phyloP scores from a whole-genome alignment of 2,113 vertebrate species.

The Calyptommatus sinebrachiatus region DNA sequence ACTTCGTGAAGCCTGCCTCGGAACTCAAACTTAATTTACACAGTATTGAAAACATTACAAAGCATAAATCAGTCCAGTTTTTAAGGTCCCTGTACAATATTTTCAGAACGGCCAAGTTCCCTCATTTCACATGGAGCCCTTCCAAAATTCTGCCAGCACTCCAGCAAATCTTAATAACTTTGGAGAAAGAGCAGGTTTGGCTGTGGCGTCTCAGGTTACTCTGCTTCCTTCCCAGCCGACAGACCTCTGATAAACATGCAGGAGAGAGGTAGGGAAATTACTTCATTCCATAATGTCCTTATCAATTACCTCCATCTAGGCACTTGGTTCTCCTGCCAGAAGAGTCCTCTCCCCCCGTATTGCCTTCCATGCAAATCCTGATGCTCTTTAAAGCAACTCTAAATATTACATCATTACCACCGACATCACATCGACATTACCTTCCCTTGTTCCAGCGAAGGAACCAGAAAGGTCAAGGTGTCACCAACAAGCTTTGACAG shows the following conservation, averaged over 20 bases:
- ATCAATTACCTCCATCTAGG: conserved; percentile 74
- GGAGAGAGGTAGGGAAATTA: conserved; percentile 80
- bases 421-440: conserved; percentile 4
- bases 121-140: conserved; percentile 68
- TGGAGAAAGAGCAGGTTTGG: conserved; percentile 78
- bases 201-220: conserved; percentile 72
- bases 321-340: conserved; percentile 63
- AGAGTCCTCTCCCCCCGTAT: conserved; percentile 44
- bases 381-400: conserved; percentile 59
- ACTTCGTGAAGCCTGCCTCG: conserved; percentile 67
- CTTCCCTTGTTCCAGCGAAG: background rate
- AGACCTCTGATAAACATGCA: conserved; percentile 74
- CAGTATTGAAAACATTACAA: conserved; percentile 78
- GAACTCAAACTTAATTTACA: conserved; percentile 74
- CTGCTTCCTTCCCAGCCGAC: conserved; percentile 71
- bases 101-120: conserved; percentile 72
- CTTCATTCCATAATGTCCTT: conserved; percentile 79
- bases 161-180: conserved; percentile 79
- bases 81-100: conserved; percentile 71
- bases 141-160: conserved; percentile 75
- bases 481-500: background rate
- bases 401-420: conserved; percentile 26
- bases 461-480: conserved; percentile 63
- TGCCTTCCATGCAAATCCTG: conserved; percentile 54
- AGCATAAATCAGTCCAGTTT: conserved; percentile 77